A percentile compares a stretch with the other conserved stretches of the same genome.
These are phyloP conservation scores for Hypanus sabinus DNA, from an alignment of 2,113 vertebrate genomes.

Conservation along the genomic window DNA sequence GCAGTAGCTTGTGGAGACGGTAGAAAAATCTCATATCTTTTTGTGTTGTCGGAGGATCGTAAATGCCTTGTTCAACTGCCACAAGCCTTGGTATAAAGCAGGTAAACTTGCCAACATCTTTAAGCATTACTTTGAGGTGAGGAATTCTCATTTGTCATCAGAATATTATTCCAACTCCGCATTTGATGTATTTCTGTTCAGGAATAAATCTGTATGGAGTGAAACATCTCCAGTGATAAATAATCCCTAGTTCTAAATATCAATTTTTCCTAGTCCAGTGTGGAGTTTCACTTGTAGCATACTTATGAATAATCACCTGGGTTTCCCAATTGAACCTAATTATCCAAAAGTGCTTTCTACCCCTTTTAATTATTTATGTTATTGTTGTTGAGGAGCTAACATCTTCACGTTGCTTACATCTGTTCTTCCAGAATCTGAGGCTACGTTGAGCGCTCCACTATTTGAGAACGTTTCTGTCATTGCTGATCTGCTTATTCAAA, in stretches of 20 bases:
- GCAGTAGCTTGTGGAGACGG: conserved; percentile 50
- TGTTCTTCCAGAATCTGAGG: too few species aligned
- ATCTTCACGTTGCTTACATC: too few species aligned
- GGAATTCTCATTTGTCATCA: conserved; percentile 24
- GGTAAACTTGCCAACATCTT: conserved; percentile 36
- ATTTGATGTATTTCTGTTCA: neutral
- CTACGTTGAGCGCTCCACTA: too few species aligned
- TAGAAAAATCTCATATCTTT: conserved; percentile 40
- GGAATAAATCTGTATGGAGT: neutral
- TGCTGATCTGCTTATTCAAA: too few species aligned
- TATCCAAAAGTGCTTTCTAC: neutral
- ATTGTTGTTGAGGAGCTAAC: neutral
- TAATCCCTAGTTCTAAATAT: neutral
- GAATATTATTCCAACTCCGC: neutral
- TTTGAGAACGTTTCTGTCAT: too few species aligned
- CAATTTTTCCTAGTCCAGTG: neutral
- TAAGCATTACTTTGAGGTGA: conserved; percentile 20
- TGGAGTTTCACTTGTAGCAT: neutral
- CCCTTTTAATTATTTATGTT: neutral
- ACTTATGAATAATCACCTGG: neutral
- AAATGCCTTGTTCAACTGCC: conserved; percentile 28
- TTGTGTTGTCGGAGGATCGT: neutral
- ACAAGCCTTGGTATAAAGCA: conserved; percentile 11
- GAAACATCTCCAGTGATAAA: neutral
- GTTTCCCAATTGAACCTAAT: neutral